Evolutionary conservation across 2,888 invertebrate species (phyloP).

Genomic region (Pyralis farinalis): DNA sequence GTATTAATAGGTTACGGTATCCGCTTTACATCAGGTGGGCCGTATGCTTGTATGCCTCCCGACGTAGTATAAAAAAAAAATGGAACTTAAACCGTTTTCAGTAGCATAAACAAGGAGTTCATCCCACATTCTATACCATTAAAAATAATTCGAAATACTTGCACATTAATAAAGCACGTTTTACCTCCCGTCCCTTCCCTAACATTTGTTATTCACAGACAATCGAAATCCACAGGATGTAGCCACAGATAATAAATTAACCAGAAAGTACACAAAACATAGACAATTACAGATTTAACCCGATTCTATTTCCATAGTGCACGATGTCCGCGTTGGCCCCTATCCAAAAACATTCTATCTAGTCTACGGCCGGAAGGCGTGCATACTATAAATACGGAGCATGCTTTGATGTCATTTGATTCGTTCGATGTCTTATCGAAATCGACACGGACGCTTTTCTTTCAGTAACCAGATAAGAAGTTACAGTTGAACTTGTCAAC

Average conservation of each 20-base stretch:
- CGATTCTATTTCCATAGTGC: slow-evolving; percentile 40
- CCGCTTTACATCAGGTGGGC: no score
- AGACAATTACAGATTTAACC: slow-evolving; percentile 32
- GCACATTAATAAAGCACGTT: no score
- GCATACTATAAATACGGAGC: slow-evolving; percentile 24
- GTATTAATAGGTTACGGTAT: no score
- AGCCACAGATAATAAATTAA: slow-evolving; percentile 1
- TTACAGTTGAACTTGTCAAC: no score
- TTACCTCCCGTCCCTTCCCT: not conserved
- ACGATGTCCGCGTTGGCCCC: slow-evolving; percentile 31
- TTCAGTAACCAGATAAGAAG: no score
- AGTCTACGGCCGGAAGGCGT: slow-evolving; percentile 30
- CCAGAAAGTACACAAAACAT: slow-evolving; percentile 14
- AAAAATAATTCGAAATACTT: no score
- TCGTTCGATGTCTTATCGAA: slow-evolving; percentile 3
- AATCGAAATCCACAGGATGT: slow-evolving; percentile 14
- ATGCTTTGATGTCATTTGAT: slow-evolving; percentile 29
- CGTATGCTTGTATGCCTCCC: no score
- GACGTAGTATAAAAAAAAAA: no score
- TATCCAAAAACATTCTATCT: slow-evolving; percentile 29
- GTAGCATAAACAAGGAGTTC: no score
- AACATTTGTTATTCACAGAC: slow-evolving; percentile 9
- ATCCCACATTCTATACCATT: no score
- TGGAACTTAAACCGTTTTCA: no score
- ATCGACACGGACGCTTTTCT: not conserved